Percentiles rank a stretch among this genome's conserved stretches.
phyloP scores from a whole-genome alignment of 2,888 invertebrate genomes.

The Pterostichus niger region DNA sequence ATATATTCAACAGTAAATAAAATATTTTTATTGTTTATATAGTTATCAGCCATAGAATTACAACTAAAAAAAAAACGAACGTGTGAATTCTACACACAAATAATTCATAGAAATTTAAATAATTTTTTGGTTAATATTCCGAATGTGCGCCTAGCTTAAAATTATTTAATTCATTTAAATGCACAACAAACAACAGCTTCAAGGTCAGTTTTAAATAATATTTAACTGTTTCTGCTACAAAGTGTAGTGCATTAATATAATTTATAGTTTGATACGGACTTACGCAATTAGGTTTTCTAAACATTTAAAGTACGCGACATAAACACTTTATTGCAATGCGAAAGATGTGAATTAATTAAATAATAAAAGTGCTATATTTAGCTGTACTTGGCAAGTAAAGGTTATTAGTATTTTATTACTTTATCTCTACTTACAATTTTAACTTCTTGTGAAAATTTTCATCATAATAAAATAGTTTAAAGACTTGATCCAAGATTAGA shows the following conservation, averaged over 20 bases:
- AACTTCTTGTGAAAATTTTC: conserved; percentile 39
- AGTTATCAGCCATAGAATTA: no score
- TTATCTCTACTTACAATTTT: conserved; percentile 11
- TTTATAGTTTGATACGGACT: conserved; percentile 51
- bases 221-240: conserved; percentile 1
- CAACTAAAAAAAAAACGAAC: no score
- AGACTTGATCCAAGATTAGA: conserved; percentile 26
- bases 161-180: conserved; percentile 24
- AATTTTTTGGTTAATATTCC: conserved; percentile 41
- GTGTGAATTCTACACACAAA: not conserved
- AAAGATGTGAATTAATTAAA: conserved; percentile 54
- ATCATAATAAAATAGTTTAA: conserved; percentile 37
- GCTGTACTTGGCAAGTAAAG: conserved; percentile 33
- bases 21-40: no score
- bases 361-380: conserved; percentile 47
- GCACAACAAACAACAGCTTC: conserved; percentile 14
- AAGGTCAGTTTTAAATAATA: conserved; percentile 50
- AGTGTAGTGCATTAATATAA: conserved; percentile 24
- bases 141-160: not conserved
- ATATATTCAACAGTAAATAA: no score
- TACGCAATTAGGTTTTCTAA: conserved; percentile 48
- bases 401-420: conserved; percentile 39
- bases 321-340: conserved; percentile 37
- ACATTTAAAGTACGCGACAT: conserved; percentile 52
- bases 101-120: conserved; percentile 32